Evolutionary conservation across 1,140 invertebrate genomes (phyloP), one percentile per base, ranked within the genome.

Genomic region (Leptopilina boulardi): DNA sequence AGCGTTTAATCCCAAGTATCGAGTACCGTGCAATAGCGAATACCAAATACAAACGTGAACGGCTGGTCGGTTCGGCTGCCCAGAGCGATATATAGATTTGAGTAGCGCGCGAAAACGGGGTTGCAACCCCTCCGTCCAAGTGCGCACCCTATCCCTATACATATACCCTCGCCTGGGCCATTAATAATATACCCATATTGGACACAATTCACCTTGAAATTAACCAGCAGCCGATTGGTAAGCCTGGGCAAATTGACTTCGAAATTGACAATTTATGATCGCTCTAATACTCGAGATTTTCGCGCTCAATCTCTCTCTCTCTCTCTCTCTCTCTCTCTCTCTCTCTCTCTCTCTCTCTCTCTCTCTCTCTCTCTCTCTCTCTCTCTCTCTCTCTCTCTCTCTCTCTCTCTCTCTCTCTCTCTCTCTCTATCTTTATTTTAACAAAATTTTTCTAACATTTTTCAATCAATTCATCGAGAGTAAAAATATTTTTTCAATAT

Each of bases 141-240:
- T 38, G 82, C 82, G 83, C 77, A 80, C 76, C 82, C 76, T 75
- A 82, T 83, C 79, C 82, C 87, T 89, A 87, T 88, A 38, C 34
- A 38, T 38, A 80, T 83, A 82, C 89, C 86, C 86, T 87, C 85
- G 83, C 59, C n/a, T 83, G 85, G 85, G 84, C 88, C 89, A 91
- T 91, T 91, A 91, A 91, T 91, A 91, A 91, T 91, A 91, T 88
- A 91, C 90, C 90, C 90, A 91, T 91, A 91, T 91, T 91, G 90
- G 90, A 91, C 90, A 91, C 90, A 91, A 91, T 91, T 91, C 90
- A 91, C 90, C 90, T 91, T 91, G 90, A 91, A 91, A 91, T 91
- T 91, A 91, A 91, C 90, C 89, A 87, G 89, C 86, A 88, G 88
- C 82, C 90, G 90, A 91, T 91, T 91, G 89, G 87, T 91, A 90